Evolutionary conservation across 2,888 invertebrate species (phyloP).

Genomic region (Exocentrus adspersus): DNA sequence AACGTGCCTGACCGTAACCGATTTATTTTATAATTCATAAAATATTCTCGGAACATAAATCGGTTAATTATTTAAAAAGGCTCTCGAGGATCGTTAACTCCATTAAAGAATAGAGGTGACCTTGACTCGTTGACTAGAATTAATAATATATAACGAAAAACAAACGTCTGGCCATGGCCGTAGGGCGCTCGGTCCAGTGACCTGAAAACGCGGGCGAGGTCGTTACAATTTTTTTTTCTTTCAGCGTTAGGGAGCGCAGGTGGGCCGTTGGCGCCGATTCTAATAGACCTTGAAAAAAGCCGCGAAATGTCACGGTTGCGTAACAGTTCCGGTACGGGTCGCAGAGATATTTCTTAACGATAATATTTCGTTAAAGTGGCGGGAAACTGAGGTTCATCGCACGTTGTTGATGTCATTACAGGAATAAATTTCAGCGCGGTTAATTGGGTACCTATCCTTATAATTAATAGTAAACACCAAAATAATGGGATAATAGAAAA

Average conservation of each 20-base stretch:
- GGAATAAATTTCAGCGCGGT: too few relatives aligned
- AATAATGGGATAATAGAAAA: too few relatives aligned
- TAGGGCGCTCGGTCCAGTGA: conserved; percentile 1
- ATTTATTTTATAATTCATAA: too few relatives aligned
- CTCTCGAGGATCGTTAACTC: conserved; percentile 38
- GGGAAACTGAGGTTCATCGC: background rate
- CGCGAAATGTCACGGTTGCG: background rate
- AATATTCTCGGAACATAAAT: conserved; percentile 34
- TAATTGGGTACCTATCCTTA: too few relatives aligned
- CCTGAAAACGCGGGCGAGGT: background rate
- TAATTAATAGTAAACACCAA: too few relatives aligned
- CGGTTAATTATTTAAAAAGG: conserved; percentile 35
- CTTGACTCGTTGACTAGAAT: conserved; percentile 12
- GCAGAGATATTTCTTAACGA: background rate
- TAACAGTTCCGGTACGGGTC: background rate
- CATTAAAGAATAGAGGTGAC: conserved; percentile 14
- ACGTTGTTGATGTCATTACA: background rate
- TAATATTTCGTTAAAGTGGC: conserved; percentile 1
- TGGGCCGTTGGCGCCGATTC: conserved; percentile 5
- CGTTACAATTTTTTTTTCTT: background rate
- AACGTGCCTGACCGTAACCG: too few relatives aligned
- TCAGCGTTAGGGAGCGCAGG: background rate
- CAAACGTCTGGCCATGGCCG: background rate
- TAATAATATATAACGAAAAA: conserved; percentile 13
- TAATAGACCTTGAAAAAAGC: conserved; percentile 1